phyloP scores from a whole-genome alignment of 2,888 invertebrate genomes.

The Catocala sponsa region DNA sequence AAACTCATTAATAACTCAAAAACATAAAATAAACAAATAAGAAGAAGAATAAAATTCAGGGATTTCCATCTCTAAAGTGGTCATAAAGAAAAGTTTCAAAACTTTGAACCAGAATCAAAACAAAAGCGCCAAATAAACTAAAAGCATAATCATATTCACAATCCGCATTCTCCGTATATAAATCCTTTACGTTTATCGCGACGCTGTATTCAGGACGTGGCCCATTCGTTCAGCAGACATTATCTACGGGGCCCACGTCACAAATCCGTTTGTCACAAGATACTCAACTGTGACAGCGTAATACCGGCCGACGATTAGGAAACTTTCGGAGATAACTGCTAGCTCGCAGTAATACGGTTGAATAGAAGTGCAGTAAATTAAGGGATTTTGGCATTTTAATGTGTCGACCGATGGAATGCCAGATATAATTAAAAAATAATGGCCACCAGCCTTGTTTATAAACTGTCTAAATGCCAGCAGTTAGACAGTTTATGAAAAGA shows the following conservation, averaged over 20 bases:
- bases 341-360: conserved; percentile 23
- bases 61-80: too few species aligned
- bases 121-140: neutral
- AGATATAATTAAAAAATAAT: too few species aligned
- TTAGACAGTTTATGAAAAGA: too few species aligned
- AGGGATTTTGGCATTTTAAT: too few species aligned
- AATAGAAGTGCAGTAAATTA: neutral
- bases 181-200: conserved; percentile 57
- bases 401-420: too few species aligned
- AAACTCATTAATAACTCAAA: too few species aligned
- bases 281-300: conserved; percentile 54
- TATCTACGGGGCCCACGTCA: conserved; percentile 71
- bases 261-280: conserved; percentile 71
- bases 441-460: too few species aligned
- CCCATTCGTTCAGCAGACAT: conserved; percentile 75
- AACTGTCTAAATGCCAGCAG: too few species aligned
- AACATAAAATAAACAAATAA: too few species aligned
- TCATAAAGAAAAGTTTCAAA: too few species aligned
- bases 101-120: neutral
- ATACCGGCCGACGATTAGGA: conserved; percentile 51
- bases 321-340: conserved; percentile 43
- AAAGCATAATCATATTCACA: conserved; percentile 9
- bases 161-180: neutral
- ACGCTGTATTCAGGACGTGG: conserved; percentile 68
- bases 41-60: too few species aligned